Conservation (phyloP, 2,888 invertebrate genomes). For the Microplitis manilae region DNA sequence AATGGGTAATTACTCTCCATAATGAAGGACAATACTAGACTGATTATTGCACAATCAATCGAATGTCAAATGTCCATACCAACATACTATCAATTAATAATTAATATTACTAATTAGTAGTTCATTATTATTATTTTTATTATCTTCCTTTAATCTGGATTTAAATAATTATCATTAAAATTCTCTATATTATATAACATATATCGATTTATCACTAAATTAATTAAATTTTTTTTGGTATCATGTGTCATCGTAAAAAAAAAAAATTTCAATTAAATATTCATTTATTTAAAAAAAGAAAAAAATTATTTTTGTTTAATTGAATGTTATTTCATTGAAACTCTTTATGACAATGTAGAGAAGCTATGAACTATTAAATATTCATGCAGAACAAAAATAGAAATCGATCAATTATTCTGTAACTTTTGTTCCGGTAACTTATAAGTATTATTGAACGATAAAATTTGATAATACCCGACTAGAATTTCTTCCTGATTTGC, state of each 20-base stretch:
- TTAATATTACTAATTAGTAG: neutral
- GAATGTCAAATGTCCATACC: neutral
- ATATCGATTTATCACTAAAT: too few species aligned
- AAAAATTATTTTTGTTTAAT: too few species aligned
- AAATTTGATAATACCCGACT: too few species aligned
- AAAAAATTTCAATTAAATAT: too few species aligned
- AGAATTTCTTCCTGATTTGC: too few species aligned
- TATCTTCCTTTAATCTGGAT: neutral
- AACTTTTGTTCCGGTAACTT: neutral
- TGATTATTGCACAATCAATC: constrained; percentile 11
- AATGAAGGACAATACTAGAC: constrained; percentile 34
- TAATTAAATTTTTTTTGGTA: too few species aligned
- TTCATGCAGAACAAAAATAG: neutral
- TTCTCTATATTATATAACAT: too few species aligned
- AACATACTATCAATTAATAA: neutral
- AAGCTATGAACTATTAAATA: neutral
- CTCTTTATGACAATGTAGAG: neutral
- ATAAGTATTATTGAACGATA: neutral
- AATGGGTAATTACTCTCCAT: constrained; percentile 25
- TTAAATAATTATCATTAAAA: neutral
- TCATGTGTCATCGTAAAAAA: too few species aligned
- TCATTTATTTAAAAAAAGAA: too few species aligned
- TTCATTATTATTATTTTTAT: constrained; percentile 4
- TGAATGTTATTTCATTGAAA: neutral
- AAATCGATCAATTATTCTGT: neutral